These are phyloP conservation scores for Aspidapion aeneum DNA, from an alignment of 2,888 invertebrate genomes.

Conservation along the genomic window DNA sequence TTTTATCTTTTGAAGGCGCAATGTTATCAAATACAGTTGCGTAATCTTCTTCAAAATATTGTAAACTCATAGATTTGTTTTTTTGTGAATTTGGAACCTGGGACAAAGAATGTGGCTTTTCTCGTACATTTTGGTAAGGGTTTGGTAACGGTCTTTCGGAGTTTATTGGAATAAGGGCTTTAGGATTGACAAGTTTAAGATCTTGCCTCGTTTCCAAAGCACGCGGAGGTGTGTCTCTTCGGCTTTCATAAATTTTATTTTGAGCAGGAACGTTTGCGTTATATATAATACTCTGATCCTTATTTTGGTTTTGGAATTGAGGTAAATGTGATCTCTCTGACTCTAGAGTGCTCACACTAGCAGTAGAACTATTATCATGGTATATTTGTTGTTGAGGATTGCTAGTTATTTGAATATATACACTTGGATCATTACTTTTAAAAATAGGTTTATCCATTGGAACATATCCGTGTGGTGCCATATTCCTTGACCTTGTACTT, in stretches of 20 bases:
- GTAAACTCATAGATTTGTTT: constrained; percentile 18
- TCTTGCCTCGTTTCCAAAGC: constrained; percentile 41
- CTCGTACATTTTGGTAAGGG: constrained; percentile 38
- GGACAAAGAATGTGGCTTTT: constrained; percentile 9
- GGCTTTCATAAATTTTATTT: constrained; percentile 21
- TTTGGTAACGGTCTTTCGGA: constrained; percentile 45
- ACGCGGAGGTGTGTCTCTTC: constrained; percentile 39
- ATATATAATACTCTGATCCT: constrained; percentile 14
- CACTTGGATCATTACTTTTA: constrained; percentile 28
- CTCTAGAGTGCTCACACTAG: constrained; percentile 43
- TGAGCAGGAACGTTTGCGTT: constrained; percentile 16
- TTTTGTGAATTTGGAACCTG: background rate
- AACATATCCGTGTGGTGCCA: constrained; percentile 31
- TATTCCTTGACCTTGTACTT: constrained; percentile 3
- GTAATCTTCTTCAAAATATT: constrained; percentile 37
- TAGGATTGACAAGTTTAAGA: constrained; percentile 44
- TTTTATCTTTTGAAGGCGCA: constrained; percentile 5
- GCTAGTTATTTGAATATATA: constrained; percentile 31
- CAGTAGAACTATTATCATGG: constrained; percentile 45
- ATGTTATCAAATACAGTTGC: constrained; percentile 42
- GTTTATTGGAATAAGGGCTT: constrained; percentile 45
- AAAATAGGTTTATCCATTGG: constrained; percentile 34
- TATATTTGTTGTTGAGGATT: constrained; percentile 34
- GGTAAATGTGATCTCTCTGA: constrained; percentile 38
- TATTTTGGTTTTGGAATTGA: constrained; percentile 31